phyloP scores from a whole-genome alignment of 2,797 vertebrate genomes.

The Smutsia temminckii region DNA sequence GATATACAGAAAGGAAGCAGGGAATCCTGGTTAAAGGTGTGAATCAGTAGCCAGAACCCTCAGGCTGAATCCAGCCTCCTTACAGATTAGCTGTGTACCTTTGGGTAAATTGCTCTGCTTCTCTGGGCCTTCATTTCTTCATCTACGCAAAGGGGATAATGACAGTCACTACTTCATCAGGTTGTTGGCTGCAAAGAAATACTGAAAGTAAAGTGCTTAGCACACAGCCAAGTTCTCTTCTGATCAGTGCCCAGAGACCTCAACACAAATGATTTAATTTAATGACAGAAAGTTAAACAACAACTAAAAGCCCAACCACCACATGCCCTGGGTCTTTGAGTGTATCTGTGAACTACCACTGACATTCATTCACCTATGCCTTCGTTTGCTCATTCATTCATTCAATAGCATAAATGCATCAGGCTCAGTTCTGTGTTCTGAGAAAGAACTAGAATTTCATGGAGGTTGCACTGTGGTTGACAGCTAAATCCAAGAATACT shows the following conservation, averaged over 20 bases:
- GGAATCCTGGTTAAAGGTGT: background rate
- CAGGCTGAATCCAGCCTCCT: background rate
- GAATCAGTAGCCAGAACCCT: background rate
- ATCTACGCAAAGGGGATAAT: background rate
- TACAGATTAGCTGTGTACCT: background rate
- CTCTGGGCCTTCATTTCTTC: background rate
- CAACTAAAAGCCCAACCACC: background rate
- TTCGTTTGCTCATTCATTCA: background rate
- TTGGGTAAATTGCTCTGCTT: background rate
- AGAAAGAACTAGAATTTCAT: background rate
- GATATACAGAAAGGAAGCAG: background rate
- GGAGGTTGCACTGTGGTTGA: background rate
- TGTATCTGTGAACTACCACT: background rate
- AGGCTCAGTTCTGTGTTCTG: background rate
- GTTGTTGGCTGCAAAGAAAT: background rate
- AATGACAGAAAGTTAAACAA: background rate
- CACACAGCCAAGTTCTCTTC: background rate
- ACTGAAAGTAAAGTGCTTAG: background rate
- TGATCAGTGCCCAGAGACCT: background rate
- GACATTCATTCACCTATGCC: background rate
- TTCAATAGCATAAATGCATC: background rate
- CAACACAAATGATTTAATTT: background rate
- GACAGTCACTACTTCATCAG: background rate
- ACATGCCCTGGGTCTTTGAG: background rate
- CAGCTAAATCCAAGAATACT: background rate